Conservation (phyloP, 2,888 invertebrate genomes). For the Nysson spinosus region DNA sequence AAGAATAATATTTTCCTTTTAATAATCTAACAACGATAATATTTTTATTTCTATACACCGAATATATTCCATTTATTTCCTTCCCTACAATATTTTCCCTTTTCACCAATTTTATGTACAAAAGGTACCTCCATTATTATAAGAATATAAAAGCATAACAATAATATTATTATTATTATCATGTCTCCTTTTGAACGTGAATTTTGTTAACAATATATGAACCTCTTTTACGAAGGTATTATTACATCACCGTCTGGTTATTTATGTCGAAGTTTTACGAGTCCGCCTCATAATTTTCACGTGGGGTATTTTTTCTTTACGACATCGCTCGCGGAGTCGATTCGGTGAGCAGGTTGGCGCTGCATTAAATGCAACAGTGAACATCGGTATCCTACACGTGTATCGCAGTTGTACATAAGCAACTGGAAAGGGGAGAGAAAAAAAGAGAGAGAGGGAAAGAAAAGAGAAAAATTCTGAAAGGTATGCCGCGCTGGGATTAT, state of each 20-base stretch:
- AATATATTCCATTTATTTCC: too few relatives aligned
- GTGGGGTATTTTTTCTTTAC: slow-evolving; percentile 43
- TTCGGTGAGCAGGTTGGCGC: slow-evolving; percentile 10
- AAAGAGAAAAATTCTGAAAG: slow-evolving; percentile 9
- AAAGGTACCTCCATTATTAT: too few relatives aligned
- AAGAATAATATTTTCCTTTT: too few relatives aligned
- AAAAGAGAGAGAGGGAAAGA: neutral
- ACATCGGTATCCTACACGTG: neutral
- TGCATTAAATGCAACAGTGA: neutral
- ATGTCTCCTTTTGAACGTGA: too few relatives aligned
- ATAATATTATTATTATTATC: too few relatives aligned
- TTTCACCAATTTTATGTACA: too few relatives aligned
- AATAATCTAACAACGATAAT: too few relatives aligned
- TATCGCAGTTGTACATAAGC: neutral
- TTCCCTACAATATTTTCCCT: too few relatives aligned
- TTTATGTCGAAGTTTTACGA: slow-evolving; percentile 45
- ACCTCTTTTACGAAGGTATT: neutral
- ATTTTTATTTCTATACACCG: too few relatives aligned
- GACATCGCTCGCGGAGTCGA: slow-evolving; percentile 1
- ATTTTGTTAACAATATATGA: too few relatives aligned
- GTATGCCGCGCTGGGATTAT: slow-evolving; percentile 24
- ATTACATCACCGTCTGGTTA: slow-evolving; percentile 31
- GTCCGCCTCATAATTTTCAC: slow-evolving; percentile 34
- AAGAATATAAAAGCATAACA: too few relatives aligned
- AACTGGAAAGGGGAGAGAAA: neutral